Evolutionary conservation across 2,797 vertebrate genomes (phyloP), one percentile per base, ranked within the genome.

Genomic region (Decapterus maruadsi): DNA sequence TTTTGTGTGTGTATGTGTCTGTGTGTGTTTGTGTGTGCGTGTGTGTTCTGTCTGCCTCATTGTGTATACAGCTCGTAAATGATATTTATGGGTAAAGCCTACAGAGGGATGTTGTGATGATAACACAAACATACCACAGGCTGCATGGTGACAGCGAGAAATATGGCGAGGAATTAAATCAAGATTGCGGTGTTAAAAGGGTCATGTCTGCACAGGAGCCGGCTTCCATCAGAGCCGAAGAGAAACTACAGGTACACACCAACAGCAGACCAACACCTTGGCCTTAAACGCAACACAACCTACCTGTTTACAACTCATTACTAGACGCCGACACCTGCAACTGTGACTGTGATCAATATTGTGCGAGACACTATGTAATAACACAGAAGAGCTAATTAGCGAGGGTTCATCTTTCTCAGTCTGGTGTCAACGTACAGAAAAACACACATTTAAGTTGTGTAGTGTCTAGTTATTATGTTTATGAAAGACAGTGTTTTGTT

Each of bases 31-130:
- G 57, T 72, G 42, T 80, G 1, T 26, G 26, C 3, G 26, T 26
- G 26, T 57, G 60, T 72, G 83, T 78, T 76, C 75, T 57, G 77
- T 79, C 73, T 72, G 76, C 72, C 80, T 86, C 66, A 79, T 82
- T 84, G 85, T 77, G 73, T 85, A 83, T 83, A 84, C 58, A 71
- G 78, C 77, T 77, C 43, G 45, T 90, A 86, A 92, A 90, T 81
- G 48, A 90, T 88, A 89, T 92, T 91, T 91, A 92, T 83, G 72
- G 70, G 54, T 36, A 9, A 72, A 78, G 83, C 72, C 67, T 45
- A 65, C 72, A 72, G 82, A 75, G 80, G 81, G 65, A 85, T 77
- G 84, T 62, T 54, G 75, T 65, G 80, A 81, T 79, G 72, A 87
- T 80, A 70, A 63, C 72, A 59, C 76, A 85, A 89, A 85, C 78